A percentile compares a stretch with the other conserved stretches of the same genome.
phyloP scores from a whole-genome alignment of 2,113 vertebrate genomes.

The Colaptes auratus region DNA sequence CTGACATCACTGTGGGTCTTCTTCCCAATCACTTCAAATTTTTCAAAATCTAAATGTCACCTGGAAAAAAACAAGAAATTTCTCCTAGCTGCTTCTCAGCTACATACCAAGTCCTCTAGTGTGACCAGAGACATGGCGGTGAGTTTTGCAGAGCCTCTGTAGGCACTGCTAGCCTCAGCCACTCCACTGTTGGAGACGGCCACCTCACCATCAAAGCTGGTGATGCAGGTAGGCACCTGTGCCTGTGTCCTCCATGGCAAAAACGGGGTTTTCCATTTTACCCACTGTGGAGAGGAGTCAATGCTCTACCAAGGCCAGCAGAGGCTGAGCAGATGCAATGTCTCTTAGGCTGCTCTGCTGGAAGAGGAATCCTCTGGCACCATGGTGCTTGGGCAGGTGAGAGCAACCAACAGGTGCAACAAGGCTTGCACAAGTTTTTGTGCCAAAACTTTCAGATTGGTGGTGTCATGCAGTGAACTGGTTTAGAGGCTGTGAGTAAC shows the following conservation, averaged over 20 bases:
- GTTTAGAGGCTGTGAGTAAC: neutral
- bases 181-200: neutral
- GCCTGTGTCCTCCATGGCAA: neutral
- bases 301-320: neutral
- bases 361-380: neutral
- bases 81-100: neutral
- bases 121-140: accelerated
- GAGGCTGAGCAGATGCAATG: neutral
- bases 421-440: neutral
- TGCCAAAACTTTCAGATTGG: neutral
- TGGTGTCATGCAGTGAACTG: neutral
- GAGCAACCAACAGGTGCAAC: accelerated
- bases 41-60: neutral
- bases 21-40: neutral
- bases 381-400: accelerated
- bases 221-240: neutral
- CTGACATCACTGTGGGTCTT: neutral
- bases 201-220: neutral
- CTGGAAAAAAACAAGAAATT: neutral
- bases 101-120: neutral
- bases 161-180: neutral
- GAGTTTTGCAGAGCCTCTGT: neutral
- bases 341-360: accelerated
- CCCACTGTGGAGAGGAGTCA: neutral
- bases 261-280: neutral